Conservation (phyloP, 2,797 vertebrate species). For the Anniella stebbinsi region DNA sequence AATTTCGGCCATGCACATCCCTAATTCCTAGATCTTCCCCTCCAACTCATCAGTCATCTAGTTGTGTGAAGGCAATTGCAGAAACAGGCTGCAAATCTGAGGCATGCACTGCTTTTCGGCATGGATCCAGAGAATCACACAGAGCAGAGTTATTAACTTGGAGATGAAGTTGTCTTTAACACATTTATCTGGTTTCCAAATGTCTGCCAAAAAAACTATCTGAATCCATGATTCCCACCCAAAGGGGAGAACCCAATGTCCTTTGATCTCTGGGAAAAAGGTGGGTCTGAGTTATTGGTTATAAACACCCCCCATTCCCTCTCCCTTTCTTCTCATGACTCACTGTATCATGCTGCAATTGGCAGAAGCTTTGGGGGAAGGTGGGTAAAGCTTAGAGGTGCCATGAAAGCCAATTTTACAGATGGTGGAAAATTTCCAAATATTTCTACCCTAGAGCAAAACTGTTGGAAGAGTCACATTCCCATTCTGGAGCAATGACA, state of each 20-base stretch:
- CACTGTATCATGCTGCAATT: slow-evolving; percentile 8
- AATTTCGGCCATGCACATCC: too few species aligned
- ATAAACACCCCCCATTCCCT: slow-evolving; percentile 32
- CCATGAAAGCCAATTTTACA: slow-evolving; percentile 29
- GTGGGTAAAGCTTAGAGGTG: slow-evolving; percentile 42
- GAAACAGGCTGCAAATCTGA: slow-evolving; percentile 37
- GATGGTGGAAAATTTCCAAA: slow-evolving; percentile 23
- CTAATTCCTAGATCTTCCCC: slow-evolving; percentile 24
- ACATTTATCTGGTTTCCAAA: slow-evolving; percentile 28
- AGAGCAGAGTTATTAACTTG: background rate
- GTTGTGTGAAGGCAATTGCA: slow-evolving; percentile 33
- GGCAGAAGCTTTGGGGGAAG: slow-evolving; percentile 36
- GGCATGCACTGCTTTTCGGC: background rate
- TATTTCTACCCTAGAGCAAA: slow-evolving; percentile 37
- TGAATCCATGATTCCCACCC: slow-evolving; percentile 28
- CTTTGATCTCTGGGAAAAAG: slow-evolving; percentile 40
- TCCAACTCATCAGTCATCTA: slow-evolving; percentile 13
- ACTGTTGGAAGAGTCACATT: slow-evolving; percentile 1
- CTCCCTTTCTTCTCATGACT: slow-evolving; percentile 33
- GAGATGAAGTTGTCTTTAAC: slow-evolving; percentile 4
- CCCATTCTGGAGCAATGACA: background rate
- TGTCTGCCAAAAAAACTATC: slow-evolving; percentile 28
- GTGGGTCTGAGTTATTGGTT: background rate
- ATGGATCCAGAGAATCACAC: slow-evolving; percentile 15
- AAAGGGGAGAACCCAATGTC: slow-evolving; percentile 35